Evolutionary conservation across 2,888 invertebrate species (phyloP), one percentile per base, ranked within the genome.

Genomic region (Diarsia mendica): DNA sequence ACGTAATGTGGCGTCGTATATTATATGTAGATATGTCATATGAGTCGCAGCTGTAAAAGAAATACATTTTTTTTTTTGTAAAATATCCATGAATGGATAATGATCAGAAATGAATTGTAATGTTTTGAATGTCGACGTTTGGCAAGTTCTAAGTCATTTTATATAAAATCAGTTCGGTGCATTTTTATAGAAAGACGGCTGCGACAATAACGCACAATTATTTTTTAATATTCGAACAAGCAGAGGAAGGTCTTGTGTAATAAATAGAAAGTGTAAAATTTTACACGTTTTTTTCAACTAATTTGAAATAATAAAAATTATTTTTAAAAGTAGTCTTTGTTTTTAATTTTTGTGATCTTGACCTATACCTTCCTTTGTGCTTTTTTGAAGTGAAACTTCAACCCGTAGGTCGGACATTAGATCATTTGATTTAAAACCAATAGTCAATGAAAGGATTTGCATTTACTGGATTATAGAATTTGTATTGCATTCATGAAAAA

Each of bases 1-100:
- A 87, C 82, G 87, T 87, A 89, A 87, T 73, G 82, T 90, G 87
- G 87, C 77, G 77, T 85, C 82, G 76, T 84, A 77, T 85, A 73
- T 87, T 75, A 64, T 82, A 61, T 88, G 83, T 75, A 82, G 86
- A 85, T 87, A 89, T 85, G 80, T 85, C 81, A 80, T 86, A 79
- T 67, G 72, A 39, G 78, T 83, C 87, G 82, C 82, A 87, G 80
- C 72, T 83, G 72, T 55, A 28, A 70, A 75, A 71, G 60, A 46
- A 70, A 67, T 68, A 44, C 53, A 49, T 39, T 75, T 74, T 76
- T 75, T 74, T 76, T 72, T 60, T 11, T 15, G 20, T 49, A 48
- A 79, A 63, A 68, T 46, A 55, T 53, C 58, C 33, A 28, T 55
- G 6, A 23, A 13, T 61, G 61, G 71, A 61, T 55, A n/a, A 53